Conservation (phyloP, 2,113 vertebrate species). For the Eudyptes chrysolophus region DNA sequence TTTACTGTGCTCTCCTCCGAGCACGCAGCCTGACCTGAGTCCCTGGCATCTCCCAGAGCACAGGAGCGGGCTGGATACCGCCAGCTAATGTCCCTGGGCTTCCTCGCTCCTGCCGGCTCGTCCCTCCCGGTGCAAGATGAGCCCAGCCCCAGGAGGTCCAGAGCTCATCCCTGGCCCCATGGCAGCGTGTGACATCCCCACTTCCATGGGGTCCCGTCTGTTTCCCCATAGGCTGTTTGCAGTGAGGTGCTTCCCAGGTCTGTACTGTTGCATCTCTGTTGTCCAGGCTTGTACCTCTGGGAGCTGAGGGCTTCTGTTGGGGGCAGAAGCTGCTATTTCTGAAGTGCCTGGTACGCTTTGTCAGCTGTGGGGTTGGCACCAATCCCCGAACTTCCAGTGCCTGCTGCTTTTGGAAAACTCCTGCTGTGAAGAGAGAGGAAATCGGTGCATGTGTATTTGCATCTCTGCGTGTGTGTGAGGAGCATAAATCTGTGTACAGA, state of each 20-base stretch:
- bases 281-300: neutral
- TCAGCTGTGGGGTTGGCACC: neutral
- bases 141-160: neutral
- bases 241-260: neutral
- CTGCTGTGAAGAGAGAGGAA: neutral
- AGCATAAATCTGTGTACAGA: neutral
- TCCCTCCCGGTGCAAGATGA: neutral
- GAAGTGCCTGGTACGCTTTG: neutral
- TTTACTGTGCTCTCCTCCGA: neutral
- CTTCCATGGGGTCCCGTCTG: accelerated
- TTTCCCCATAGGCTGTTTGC: neutral
- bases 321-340: neutral
- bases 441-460: accelerated
- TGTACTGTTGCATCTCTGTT: neutral
- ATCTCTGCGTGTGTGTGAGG: neutral
- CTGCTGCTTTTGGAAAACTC: conserved; percentile 5
- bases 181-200: neutral
- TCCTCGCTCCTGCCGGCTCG: accelerated
- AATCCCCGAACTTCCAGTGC: neutral
- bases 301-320: neutral
- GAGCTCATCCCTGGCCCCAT: neutral
- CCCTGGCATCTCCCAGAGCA: neutral
- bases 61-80: neutral
- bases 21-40: neutral
- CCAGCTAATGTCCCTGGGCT: neutral